These are phyloP conservation scores for Rhodophaea formosa DNA, from an alignment of 2,888 invertebrate species.

Conservation along the genomic window DNA sequence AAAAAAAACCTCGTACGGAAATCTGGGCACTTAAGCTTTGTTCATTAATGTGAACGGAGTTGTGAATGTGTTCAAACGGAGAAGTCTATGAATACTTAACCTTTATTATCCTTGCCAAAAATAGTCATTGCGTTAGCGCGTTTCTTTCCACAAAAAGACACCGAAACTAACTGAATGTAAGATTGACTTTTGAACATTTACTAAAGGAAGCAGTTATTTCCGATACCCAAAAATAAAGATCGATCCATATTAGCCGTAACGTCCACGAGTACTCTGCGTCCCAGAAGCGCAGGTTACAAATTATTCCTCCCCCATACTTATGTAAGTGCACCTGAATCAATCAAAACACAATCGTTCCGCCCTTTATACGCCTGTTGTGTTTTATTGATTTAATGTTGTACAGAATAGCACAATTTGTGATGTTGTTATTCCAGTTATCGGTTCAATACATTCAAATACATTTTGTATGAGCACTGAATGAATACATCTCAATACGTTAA, in stretches of 20 bases:
- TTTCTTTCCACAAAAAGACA: no score
- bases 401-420: slow-evolving; percentile 41
- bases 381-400: slow-evolving; percentile 61
- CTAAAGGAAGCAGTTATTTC: not conserved
- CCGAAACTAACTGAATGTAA: no score
- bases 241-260: slow-evolving; percentile 44
- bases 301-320: slow-evolving; percentile 78
- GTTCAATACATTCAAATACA: slow-evolving; percentile 1
- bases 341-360: slow-evolving; percentile 68
- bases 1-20: no score
- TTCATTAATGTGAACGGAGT: no score
- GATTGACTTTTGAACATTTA: no score
- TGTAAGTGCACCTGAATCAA: slow-evolving; percentile 78
- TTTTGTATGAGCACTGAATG: slow-evolving; percentile 15
- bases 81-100: no score
- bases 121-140: no score
- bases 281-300: slow-evolving; percentile 70
- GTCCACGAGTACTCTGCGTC: slow-evolving; percentile 32
- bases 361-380: slow-evolving; percentile 59
- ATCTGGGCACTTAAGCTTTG: no score
- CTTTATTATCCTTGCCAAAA: no score
- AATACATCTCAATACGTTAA: slow-evolving; percentile 14
- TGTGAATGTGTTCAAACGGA: no score
- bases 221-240: slow-evolving; percentile 16
- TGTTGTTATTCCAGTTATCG: slow-evolving; percentile 25